Conservation (phyloP, 2,888 invertebrate species). For the Frankliniella intonsa region DNA sequence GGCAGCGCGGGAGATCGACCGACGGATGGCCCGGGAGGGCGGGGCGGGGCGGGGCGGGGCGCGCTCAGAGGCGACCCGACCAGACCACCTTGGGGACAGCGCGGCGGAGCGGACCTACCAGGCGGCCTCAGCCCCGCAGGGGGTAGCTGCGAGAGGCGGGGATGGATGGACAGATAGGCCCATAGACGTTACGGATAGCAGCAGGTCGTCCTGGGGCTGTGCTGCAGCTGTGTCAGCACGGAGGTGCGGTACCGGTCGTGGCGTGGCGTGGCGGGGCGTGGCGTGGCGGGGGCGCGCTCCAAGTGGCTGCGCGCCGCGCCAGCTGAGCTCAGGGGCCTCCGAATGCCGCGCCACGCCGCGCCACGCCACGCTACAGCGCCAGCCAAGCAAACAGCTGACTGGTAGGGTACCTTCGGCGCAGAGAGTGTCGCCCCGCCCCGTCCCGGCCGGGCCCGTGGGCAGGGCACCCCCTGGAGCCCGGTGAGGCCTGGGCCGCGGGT, state of each 20-base stretch:
- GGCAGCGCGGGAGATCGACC: too few species aligned
- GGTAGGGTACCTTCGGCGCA: neutral
- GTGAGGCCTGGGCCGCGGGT: neutral
- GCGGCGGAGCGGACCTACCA: neutral
- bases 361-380: neutral
- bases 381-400: neutral
- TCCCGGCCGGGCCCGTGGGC: neutral
- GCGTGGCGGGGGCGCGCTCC: neutral
- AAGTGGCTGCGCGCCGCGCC: neutral
- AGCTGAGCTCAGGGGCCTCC: neutral
- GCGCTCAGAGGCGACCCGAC: neutral
- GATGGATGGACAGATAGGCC: neutral
- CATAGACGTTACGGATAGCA: neutral
- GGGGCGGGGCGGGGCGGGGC: neutral
- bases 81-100: slow-evolving; percentile 1
- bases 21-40: neutral
- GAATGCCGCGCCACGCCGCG: neutral
- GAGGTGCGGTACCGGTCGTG: neutral
- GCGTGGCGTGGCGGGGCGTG: neutral
- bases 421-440: neutral
- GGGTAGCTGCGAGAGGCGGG: neutral
- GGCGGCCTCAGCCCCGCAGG: neutral
- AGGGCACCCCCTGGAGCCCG: neutral
- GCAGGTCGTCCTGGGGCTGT: too few species aligned
- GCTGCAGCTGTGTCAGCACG: too few species aligned